These are phyloP conservation scores for Adrianichthys oophorus DNA, from an alignment of 2,797 vertebrate genomes.

Conservation along the genomic window DNA sequence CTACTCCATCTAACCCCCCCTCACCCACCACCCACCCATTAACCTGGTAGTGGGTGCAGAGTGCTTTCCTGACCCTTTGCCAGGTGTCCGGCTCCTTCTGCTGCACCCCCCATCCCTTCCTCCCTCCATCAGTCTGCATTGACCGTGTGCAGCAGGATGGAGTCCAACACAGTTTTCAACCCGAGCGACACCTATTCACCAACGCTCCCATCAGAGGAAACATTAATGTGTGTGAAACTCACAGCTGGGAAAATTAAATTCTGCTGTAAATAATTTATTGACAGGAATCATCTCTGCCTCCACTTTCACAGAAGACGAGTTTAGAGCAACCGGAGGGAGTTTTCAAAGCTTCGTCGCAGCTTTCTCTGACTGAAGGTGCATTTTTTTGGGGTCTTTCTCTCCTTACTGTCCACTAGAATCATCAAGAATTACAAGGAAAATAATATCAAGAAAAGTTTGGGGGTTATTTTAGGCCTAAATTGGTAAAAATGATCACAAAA, in stretches of 20 bases:
- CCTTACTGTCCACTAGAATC: background rate
- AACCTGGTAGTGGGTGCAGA: slow-evolving; percentile 63
- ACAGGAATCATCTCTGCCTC: slow-evolving; percentile 25
- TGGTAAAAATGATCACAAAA: too few relatives aligned
- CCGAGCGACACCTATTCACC: background rate
- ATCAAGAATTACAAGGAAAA: too few relatives aligned
- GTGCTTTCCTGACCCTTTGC: slow-evolving; percentile 65
- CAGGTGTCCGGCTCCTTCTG: slow-evolving; percentile 39
- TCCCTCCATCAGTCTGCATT: background rate
- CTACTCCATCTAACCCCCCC: background rate
- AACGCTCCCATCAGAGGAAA: slow-evolving; percentile 12
- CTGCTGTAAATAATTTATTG: slow-evolving; percentile 47
- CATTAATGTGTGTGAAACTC: slow-evolving; percentile 40
- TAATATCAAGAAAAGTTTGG: too few relatives aligned
- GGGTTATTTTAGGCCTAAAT: too few relatives aligned
- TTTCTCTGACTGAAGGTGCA: slow-evolving; percentile 4
- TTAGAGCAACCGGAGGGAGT: slow-evolving; percentile 18
- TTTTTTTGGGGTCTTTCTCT: background rate
- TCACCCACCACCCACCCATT: slow-evolving; percentile 48
- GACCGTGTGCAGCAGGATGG: too few relatives aligned
- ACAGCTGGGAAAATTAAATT: slow-evolving; percentile 48
- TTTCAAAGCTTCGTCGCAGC: slow-evolving; percentile 1
- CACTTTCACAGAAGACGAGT: slow-evolving; percentile 17
- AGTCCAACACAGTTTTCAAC: too few relatives aligned
- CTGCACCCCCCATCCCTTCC: slow-evolving; percentile 7